Evolutionary conservation across 1,140 invertebrate species (phyloP).

Genomic region (Copidosoma floridanum): DNA sequence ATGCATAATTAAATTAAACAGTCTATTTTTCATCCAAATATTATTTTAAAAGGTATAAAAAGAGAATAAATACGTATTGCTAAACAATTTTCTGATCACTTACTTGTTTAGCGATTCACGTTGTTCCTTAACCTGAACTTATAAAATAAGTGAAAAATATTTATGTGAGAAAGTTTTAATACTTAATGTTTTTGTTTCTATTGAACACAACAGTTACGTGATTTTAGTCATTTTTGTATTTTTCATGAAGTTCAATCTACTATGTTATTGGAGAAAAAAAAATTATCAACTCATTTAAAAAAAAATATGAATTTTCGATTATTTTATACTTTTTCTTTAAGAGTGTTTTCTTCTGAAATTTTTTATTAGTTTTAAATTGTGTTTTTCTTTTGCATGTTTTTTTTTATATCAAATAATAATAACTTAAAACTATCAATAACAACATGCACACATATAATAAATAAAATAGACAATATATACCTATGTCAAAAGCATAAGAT

Average conservation of each 20-base stretch:
- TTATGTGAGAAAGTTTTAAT: conserved; percentile 22
- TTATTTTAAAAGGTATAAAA: conserved; percentile 36
- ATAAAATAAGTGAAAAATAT: conserved; percentile 18
- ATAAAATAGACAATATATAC: no score
- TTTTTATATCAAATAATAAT: no score
- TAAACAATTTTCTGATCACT: conserved; percentile 37
- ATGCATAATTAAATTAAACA: conserved; percentile 43
- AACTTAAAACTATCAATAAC: no score
- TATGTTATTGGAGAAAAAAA: conserved; percentile 16
- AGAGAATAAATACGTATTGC: conserved; percentile 39
- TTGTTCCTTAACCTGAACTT: conserved; percentile 19
- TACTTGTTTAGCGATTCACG: conserved; percentile 24
- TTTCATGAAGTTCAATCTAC: conserved; percentile 18
- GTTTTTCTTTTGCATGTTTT: no score
- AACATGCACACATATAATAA: no score
- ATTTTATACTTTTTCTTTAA: no score
- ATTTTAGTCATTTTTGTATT: conserved; percentile 7
- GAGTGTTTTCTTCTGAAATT: no score
- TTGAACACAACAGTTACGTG: conserved; percentile 23
- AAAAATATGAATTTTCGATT: no score
- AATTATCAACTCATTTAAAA: conserved; percentile 19
- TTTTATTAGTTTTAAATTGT: no score
- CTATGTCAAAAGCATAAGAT: no score
- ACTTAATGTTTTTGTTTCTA: background rate
- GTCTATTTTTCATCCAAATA: no score